Conservation (phyloP, 2,113 vertebrate species). For the Gambusia affinis region DNA sequence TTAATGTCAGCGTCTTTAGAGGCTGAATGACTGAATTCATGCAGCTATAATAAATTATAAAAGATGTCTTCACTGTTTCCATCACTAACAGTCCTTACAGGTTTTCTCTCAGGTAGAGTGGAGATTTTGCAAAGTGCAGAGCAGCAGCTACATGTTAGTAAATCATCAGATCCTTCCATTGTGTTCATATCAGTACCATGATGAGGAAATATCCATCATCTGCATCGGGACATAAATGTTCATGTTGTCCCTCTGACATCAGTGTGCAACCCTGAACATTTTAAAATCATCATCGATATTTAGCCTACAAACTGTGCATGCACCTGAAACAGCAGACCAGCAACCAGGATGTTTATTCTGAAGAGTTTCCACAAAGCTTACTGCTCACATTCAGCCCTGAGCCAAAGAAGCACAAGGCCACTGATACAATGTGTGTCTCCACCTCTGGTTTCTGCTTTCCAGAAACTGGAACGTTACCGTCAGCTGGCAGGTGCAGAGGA, state of each 20-base stretch:
- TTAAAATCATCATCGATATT: neutral
- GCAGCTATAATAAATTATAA: neutral
- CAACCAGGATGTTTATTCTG: neutral
- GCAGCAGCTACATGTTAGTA: neutral
- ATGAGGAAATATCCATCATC: neutral
- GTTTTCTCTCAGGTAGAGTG: neutral
- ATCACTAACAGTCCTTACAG: neutral
- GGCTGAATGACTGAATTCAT: neutral
- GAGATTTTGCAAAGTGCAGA: neutral
- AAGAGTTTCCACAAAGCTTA: neutral
- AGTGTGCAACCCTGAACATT: neutral
- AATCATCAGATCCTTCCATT: neutral
- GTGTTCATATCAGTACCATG: neutral
- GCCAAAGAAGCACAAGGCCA: neutral
- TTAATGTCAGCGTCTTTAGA: no score
- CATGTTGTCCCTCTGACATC: neutral
- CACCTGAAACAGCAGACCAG: neutral
- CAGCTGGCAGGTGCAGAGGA: neutral
- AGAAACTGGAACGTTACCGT: neutral
- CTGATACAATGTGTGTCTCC: neutral
- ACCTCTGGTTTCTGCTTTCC: neutral
- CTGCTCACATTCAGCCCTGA: neutral
- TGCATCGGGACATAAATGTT: neutral
- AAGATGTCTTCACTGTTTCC: neutral
- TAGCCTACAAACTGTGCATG: neutral